These are phyloP conservation scores for Peucedramus taeniatus DNA, from an alignment of 2,113 vertebrate genomes.

Conservation along the genomic window DNA sequence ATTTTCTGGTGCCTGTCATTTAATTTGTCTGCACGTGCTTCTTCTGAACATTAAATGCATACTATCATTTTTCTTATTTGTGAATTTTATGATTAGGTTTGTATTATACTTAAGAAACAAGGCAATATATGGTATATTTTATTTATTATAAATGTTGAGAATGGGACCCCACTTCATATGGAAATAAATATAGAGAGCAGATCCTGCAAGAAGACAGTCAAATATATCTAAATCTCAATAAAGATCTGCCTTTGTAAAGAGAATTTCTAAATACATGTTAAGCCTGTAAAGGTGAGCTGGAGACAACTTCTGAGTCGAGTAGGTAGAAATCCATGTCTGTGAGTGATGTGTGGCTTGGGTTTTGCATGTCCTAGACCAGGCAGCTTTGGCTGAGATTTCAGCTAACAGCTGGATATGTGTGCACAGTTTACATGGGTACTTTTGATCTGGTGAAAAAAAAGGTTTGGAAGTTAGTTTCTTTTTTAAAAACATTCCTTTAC, in stretches of 20 bases:
- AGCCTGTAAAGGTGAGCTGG: neutral
- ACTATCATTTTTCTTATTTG: neutral
- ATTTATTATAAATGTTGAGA: neutral
- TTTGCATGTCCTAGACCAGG: neutral
- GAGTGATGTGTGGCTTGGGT: neutral
- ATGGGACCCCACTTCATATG: neutral
- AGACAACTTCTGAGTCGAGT: neutral
- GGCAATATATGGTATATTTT: neutral
- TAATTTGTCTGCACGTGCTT: neutral
- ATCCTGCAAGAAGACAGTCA: neutral
- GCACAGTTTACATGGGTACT: neutral
- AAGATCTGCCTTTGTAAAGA: neutral
- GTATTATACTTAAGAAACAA: neutral
- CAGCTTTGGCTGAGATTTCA: neutral
- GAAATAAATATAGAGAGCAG: neutral
- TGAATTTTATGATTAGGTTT: neutral
- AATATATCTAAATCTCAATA: neutral
- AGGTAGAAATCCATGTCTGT: neutral
- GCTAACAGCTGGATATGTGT: neutral
- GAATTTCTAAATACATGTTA: neutral
- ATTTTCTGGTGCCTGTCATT: neutral
- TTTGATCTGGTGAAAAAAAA: neutral
- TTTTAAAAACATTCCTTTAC: neutral
- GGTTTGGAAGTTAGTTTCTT: neutral
- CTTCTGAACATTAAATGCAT: neutral